These are phyloP conservation scores for Macrotrachela quadricornifera DNA, from an alignment of 1,140 invertebrate species.

Conservation along the genomic window DNA sequence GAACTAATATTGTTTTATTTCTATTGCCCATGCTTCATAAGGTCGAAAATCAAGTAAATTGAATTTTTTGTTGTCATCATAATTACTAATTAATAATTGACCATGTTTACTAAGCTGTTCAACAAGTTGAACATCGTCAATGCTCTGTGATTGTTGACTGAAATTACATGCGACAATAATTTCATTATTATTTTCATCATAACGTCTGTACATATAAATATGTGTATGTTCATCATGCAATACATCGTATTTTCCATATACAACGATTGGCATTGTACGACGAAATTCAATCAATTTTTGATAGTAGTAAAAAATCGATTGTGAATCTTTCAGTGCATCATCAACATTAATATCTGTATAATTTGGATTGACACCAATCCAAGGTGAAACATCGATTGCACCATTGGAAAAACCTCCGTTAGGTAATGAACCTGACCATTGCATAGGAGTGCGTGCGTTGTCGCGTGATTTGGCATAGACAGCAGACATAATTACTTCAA, in stretches of 20 bases:
- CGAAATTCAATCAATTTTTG: too few relatives aligned
- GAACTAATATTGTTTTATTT: too few relatives aligned
- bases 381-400: not conserved
- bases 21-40: too few relatives aligned
- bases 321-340: not conserved
- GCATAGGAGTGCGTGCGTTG: not conserved
- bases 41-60: too few relatives aligned
- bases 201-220: not conserved
- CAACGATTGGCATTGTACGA: not conserved
- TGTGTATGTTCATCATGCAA: not conserved
- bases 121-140: too few relatives aligned
- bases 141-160: too few relatives aligned
- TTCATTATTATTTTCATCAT: too few relatives aligned
- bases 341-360: not conserved
- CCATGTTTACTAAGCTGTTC: too few relatives aligned
- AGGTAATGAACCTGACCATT: constrained; percentile 6
- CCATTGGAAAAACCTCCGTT: not conserved
- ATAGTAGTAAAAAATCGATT: too few relatives aligned
- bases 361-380: constrained; percentile 2
- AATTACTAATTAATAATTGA: too few relatives aligned
- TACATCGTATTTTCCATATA: not conserved
- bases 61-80: too few relatives aligned
- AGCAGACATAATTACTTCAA: not conserved
- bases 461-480: not conserved
- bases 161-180: too few relatives aligned